A percentile compares a stretch with the other conserved stretches of the same genome.
Conservation (phyloP, 2,797 vertebrate species). For the Platalea minor region DNA sequence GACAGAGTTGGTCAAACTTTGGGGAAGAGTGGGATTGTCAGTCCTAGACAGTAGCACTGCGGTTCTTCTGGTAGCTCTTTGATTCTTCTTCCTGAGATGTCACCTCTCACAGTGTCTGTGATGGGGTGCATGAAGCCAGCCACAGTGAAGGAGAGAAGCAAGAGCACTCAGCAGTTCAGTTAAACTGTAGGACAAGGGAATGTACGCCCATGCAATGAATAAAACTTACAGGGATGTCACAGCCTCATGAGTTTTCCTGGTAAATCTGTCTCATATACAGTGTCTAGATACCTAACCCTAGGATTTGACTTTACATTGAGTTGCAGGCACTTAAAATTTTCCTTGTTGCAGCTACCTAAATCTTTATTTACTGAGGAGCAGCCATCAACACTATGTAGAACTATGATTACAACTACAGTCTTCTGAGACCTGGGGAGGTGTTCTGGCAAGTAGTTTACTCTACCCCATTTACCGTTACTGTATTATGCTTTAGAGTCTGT, state of each 20-base stretch:
- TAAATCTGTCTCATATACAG: not conserved
- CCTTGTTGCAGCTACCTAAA: not conserved
- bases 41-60: accelerated
- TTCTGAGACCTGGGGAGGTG: not conserved
- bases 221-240: not conserved
- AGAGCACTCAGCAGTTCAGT: not conserved
- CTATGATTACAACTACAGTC: not conserved
- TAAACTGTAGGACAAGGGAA: not conserved
- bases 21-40: not conserved
- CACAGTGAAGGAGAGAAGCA: not conserved
- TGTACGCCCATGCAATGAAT: not conserved
- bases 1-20: not conserved
- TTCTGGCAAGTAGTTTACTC: not conserved
- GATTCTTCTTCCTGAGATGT: not conserved
- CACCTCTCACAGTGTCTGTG: not conserved
- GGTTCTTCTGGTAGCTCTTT: not conserved
- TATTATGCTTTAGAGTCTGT: not conserved
- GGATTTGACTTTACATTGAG: not conserved
- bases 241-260: not conserved
- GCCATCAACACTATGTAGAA: not conserved
- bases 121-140: not conserved
- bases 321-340: not conserved
- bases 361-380: not conserved
- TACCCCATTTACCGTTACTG: not conserved
- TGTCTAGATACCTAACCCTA: not conserved